These are phyloP conservation scores for Nycticryphes semicollaris DNA, from an alignment of 2,113 vertebrate genomes.

Conservation along the genomic window DNA sequence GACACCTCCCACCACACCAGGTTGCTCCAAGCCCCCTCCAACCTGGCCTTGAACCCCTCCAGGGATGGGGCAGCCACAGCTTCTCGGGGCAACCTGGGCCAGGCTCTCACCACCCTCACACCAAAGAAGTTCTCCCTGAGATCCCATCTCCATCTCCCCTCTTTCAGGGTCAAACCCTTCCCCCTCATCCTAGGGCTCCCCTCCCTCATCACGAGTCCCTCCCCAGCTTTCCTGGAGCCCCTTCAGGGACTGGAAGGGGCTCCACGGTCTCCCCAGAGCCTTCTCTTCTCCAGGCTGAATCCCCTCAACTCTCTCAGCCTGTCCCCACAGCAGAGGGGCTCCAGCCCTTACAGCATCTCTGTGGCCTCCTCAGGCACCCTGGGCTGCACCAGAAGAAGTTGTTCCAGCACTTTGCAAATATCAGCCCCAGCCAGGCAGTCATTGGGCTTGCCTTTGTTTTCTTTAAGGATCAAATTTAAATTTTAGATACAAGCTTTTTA, in stretches of 20 bases:
- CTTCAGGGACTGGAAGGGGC: no score
- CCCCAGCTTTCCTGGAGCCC: no score
- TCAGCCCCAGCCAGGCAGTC: neutral
- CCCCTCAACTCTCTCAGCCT: neutral
- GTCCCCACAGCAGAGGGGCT: neutral
- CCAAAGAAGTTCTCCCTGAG: no score
- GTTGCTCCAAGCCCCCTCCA: neutral
- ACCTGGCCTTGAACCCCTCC: no score
- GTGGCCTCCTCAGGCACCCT: neutral
- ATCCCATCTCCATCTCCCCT: no score
- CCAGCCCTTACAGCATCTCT: neutral
- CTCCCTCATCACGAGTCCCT: no score
- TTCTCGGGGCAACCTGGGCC: no score
- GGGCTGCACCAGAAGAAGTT: neutral
- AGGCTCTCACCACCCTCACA: no score
- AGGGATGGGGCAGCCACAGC: no score
- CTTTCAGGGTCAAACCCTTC: no score
- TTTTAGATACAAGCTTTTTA: conserved; percentile 7
- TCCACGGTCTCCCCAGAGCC: no score
- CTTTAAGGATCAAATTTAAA: neutral
- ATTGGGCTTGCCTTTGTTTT: neutral
- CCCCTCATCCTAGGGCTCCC: neutral
- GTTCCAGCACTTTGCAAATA: neutral
- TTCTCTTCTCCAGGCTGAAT: no score
- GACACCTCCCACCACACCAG: neutral